Conservation (phyloP, 1,140 invertebrate genomes). For the Lycorma delicatula region DNA sequence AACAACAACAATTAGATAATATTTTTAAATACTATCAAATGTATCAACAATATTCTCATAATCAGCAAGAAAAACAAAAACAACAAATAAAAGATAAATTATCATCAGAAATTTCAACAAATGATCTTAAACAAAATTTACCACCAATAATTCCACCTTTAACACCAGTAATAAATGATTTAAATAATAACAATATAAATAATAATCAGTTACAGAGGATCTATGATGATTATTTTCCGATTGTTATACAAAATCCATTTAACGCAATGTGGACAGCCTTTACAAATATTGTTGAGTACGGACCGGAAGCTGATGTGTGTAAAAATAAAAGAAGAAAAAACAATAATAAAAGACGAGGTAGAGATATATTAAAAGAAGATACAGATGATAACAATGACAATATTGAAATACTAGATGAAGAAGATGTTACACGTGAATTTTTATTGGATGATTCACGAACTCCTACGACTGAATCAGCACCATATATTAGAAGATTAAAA, state of each 20-base stretch:
- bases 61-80: background rate
- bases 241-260: slow-evolving; percentile 46
- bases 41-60: background rate
- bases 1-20: background rate
- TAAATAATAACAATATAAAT: background rate
- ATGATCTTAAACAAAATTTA: background rate
- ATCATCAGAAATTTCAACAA: background rate
- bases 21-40: background rate
- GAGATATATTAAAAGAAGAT: too few species aligned
- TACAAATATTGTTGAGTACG: slow-evolving; percentile 47
- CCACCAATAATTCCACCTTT: background rate
- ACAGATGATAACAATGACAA: too few species aligned
- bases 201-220: background rate
- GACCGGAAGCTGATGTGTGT: slow-evolving; percentile 44
- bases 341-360: background rate
- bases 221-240: slow-evolving; percentile 39
- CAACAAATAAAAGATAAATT: background rate
- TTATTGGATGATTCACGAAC: too few species aligned
- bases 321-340: slow-evolving; percentile 22
- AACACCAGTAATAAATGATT: background rate
- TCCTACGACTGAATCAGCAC: slow-evolving; percentile 41
- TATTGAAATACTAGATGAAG: too few species aligned
- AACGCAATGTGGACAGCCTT: slow-evolving; percentile 32
- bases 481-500: slow-evolving; percentile 54
- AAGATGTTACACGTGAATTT: too few species aligned